Conservation (phyloP, 2,888 invertebrate species). For the Aphodius sticticus region DNA sequence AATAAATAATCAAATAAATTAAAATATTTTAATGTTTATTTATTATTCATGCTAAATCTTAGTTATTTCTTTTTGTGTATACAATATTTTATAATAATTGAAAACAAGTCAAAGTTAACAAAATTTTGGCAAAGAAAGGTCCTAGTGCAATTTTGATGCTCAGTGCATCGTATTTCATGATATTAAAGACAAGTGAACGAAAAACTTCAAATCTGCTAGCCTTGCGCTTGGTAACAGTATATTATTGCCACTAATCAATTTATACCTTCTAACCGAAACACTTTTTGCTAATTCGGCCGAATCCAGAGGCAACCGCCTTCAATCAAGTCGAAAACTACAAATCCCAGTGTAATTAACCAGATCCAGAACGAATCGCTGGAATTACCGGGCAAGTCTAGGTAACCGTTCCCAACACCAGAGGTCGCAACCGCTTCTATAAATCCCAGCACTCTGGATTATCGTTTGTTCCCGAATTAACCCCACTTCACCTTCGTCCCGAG, state of each 20-base stretch:
- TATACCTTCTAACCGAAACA: not conserved
- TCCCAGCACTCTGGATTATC: slow-evolving; percentile 10
- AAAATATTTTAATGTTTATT: too few species aligned
- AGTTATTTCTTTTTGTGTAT: too few species aligned
- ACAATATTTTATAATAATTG: too few species aligned
- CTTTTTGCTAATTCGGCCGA: slow-evolving; percentile 9
- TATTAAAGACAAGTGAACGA: not conserved
- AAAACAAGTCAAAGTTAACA: too few species aligned
- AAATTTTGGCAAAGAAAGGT: too few species aligned
- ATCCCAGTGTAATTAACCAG: slow-evolving; percentile 21
- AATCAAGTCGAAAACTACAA: slow-evolving; percentile 14
- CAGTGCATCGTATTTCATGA: too few species aligned
- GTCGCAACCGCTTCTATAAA: not conserved
- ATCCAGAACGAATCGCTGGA: not conserved
- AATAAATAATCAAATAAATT: too few species aligned
- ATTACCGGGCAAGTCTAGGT: slow-evolving; percentile 5
- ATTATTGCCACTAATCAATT: not conserved
- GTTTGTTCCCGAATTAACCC: not conserved
- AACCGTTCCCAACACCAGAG: not conserved
- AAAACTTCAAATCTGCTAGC: not conserved
- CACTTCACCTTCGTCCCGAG: not conserved
- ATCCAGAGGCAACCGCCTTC: slow-evolving; percentile 7
- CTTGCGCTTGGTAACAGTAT: not conserved
- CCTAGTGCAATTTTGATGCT: too few species aligned
- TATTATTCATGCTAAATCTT: too few species aligned